Conservation (phyloP, 2,113 vertebrate species). For the Melanotaenia duboulayi region DNA sequence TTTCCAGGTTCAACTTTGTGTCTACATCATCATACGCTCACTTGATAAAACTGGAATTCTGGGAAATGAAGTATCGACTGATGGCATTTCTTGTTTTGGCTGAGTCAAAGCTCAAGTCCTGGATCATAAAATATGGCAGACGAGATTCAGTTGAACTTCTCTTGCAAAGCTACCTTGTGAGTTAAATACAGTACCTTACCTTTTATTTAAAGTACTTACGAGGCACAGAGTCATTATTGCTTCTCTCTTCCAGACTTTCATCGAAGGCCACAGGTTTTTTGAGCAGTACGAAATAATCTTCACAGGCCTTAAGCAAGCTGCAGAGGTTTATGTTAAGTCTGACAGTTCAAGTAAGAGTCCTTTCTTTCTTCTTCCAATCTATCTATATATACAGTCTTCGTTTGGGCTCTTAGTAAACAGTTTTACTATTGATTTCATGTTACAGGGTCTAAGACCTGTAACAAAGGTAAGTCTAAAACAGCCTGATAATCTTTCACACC, state of each 20-base stretch:
- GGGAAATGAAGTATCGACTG: constrained; percentile 96
- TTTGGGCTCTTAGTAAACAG: constrained; percentile 36
- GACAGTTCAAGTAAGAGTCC: constrained; percentile 90
- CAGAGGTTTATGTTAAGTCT: constrained; percentile 92
- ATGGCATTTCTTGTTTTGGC: constrained; percentile 94
- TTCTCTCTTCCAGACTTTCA: constrained; percentile 84
- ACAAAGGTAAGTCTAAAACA: constrained; percentile 76
- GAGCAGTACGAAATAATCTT: constrained; percentile 95
- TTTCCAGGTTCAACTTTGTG: constrained; percentile 93
- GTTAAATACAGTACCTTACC: constrained; percentile 43
- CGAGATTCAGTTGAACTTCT: constrained; percentile 94
- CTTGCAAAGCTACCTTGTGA: constrained; percentile 93
- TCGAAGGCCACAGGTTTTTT: constrained; percentile 96
- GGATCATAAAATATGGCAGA: constrained; percentile 98
- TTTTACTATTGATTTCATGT: constrained; percentile 74
- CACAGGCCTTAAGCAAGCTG: constrained; percentile 89
- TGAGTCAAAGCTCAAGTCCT: constrained; percentile 97
- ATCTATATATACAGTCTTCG: constrained; percentile 6
- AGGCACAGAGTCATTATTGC: background rate
- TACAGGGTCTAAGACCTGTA: constrained; percentile 81
- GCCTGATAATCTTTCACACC: constrained; percentile 16
- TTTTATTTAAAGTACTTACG: background rate
- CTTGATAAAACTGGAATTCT: constrained; percentile 97
- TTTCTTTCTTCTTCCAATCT: background rate
- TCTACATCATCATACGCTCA: constrained; percentile 92